These are phyloP conservation scores for honey bee (Apis mellifera) DNA, from an alignment of 1,140 invertebrate genomes.

Conservation along the genomic window Amel_HAv3.1 CM009939.2:2808001-2808500, in stretches of 20 bases:
- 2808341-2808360: neutral
- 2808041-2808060: slow-evolving; percentile 42
- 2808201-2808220: slow-evolving; percentile 47
- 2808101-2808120: slow-evolving; percentile 36
- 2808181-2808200: slow-evolving; percentile 68
- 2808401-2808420: neutral
- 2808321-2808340: neutral
- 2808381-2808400: neutral
- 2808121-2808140: slow-evolving; percentile 36
- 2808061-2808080: slow-evolving; percentile 57
- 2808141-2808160: slow-evolving; percentile 48
- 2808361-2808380: neutral
- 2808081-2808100: slow-evolving; percentile 57
- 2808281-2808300: neutral
- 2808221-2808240: neutral
- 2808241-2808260: slow-evolving; percentile 2
- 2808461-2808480: neutral
- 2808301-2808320: neutral
- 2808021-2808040: slow-evolving; percentile 61
- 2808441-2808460: slow-evolving; percentile 5
- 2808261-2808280: slow-evolving; percentile 8
- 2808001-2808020: slow-evolving; percentile 46
- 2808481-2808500: neutral
- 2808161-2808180: slow-evolving; percentile 55
- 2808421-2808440: neutral